These are phyloP conservation scores for Macrophya annulata DNA, from an alignment of 2,888 invertebrate genomes.

Conservation along the genomic window DNA sequence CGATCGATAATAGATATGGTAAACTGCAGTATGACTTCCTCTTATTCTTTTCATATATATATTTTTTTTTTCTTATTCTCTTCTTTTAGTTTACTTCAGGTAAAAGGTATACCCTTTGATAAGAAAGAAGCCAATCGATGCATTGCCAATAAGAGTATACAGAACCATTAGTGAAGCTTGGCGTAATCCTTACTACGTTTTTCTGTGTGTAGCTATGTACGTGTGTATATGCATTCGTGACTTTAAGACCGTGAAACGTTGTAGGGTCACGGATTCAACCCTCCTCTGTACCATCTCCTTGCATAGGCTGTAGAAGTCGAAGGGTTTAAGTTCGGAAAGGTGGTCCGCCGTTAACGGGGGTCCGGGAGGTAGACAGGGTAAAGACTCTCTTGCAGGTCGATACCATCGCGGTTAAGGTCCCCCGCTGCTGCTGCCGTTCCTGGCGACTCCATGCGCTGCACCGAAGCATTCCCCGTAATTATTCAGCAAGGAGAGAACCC, in stretches of 20 bases:
- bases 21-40: not conserved
- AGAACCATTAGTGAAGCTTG: not conserved
- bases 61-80: not conserved
- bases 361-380: constrained; percentile 60
- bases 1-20: not conserved
- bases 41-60: not conserved
- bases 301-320: constrained; percentile 64
- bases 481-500: constrained; percentile 75
- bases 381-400: constrained; percentile 75
- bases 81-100: not conserved
- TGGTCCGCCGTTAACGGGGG: constrained; percentile 48
- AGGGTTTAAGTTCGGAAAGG: constrained; percentile 56
- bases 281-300: constrained; percentile 59
- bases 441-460: constrained; percentile 43
- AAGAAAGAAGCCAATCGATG: not conserved
- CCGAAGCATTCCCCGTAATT: constrained; percentile 76
- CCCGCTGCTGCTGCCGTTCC: constrained; percentile 66
- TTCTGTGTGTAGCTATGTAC: not conserved
- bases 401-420: constrained; percentile 77
- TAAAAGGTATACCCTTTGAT: not conserved
- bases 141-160: not conserved
- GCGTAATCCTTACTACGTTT: not conserved
- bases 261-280: constrained; percentile 71
- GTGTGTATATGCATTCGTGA: not conserved
- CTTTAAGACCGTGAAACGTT: not conserved